Percentiles rank a stretch among this genome's conserved stretches.
Evolutionary conservation across 2,797 vertebrate species (phyloP).

Genomic region (Danio jaintianensis): DNA sequence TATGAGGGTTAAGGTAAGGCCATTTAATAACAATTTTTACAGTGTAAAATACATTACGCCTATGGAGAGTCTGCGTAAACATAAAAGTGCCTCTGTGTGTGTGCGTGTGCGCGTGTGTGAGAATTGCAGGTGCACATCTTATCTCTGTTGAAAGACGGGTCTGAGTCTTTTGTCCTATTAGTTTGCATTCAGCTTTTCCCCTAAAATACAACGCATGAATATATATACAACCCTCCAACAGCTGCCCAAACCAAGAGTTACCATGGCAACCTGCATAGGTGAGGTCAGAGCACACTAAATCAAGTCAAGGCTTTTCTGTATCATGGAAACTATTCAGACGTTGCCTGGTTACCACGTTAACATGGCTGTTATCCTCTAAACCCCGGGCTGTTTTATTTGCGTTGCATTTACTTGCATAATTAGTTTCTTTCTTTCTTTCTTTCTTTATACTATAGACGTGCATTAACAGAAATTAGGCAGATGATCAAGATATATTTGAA

Average conservation of each 20-base stretch:
- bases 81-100: no score
- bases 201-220: slow-evolving; percentile 24
- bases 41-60: no score
- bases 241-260: slow-evolving; percentile 39
- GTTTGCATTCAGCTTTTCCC: not conserved
- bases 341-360: slow-evolving; percentile 43
- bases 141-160: slow-evolving; percentile 51
- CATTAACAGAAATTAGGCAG: not conserved
- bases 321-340: slow-evolving; percentile 37
- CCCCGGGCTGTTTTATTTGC: not conserved
- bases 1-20: no score
- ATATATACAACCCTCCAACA: slow-evolving; percentile 16
- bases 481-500: not conserved
- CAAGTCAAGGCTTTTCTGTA: slow-evolving; percentile 32
- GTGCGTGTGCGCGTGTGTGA: slow-evolving; percentile 43
- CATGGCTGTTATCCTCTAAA: slow-evolving; percentile 19
- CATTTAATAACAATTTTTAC: no score
- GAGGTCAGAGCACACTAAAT: slow-evolving; percentile 32
- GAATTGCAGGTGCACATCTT: slow-evolving; percentile 41
- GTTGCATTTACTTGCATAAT: not conserved
- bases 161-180: slow-evolving; percentile 37
- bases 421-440: not conserved
- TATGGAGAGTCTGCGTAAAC: no score
- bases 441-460: not conserved
- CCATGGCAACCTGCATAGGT: slow-evolving; percentile 26